These are phyloP conservation scores for Novumbra hubbsi DNA, from an alignment of 2,797 vertebrate genomes.

Conservation along the genomic window DNA sequence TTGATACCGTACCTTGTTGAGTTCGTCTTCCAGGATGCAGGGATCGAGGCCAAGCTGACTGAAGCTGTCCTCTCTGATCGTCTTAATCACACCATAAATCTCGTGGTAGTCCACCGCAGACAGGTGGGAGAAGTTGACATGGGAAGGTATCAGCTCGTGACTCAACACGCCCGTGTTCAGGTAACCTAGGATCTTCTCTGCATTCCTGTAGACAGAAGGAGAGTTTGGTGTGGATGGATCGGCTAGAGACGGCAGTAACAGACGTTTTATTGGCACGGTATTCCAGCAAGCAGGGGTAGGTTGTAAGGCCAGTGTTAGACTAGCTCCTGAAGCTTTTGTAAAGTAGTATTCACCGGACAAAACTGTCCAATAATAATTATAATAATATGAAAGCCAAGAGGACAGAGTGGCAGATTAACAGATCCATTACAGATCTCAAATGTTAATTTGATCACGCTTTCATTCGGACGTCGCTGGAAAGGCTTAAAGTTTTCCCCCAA, in stretches of 20 bases:
- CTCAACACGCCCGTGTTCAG: slow-evolving; percentile 86
- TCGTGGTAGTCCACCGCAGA: slow-evolving; percentile 86
- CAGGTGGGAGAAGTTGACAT: slow-evolving; percentile 96
- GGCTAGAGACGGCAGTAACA: not conserved
- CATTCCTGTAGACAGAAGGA: slow-evolving; percentile 74
- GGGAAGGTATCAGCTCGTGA: slow-evolving; percentile 89
- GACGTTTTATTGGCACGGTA: not conserved
- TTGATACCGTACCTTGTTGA: slow-evolving; percentile 89
- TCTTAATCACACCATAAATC: slow-evolving; percentile 93
- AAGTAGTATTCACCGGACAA: not conserved
- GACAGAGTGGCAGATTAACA: not conserved
- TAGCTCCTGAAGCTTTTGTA: not conserved
- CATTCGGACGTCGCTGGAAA: too few species aligned
- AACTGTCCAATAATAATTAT: not conserved
- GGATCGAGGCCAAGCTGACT: slow-evolving; percentile 84
- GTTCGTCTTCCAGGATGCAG: slow-evolving; percentile 90
- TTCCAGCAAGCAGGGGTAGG: not conserved
- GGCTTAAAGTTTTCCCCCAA: too few species aligned
- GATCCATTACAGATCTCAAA: too few species aligned
- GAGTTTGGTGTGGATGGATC: slow-evolving; percentile 5
- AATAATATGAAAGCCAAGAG: not conserved
- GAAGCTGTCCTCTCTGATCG: slow-evolving; percentile 87
- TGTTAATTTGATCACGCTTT: too few species aligned
- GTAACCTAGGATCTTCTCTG: slow-evolving; percentile 92
- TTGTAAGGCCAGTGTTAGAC: not conserved